Evolutionary conservation across 2,888 invertebrate species (phyloP), one percentile per base, ranked within the genome.

Genomic region (Ornithoptera priamus): DNA sequence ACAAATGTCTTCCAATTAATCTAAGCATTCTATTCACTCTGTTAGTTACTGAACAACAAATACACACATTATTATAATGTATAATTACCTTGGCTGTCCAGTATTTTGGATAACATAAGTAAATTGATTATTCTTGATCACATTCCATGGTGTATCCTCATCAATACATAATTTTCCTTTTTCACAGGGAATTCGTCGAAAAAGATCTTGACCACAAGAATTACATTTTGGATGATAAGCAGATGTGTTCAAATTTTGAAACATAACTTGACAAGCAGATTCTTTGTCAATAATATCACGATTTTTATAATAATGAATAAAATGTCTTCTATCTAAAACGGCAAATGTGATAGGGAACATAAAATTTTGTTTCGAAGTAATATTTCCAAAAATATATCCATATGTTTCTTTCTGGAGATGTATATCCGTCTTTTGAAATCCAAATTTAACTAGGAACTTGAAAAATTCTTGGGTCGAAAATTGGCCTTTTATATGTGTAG

Each of bases 361-460:
- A 79, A 96, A 95, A 69, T 94, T 93, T 62, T 93, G 90, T 74
- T 92, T 93, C 0, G 97, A 94, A 39, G 98, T 97, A 62, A 99
- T 95, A 86, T 99, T 99, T 18, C 99, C 99, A 85, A 97, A 99
- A 78, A 99, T 97, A 87, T 97, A 99, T 63, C 99, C 99, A 88
- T 96, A 96, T 75, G 98, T 97, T 81, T 97, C 96, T 77, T 95
- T 96, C 80, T 95, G 95, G 77, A 96, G 95, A 85, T 97, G 96
- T 60, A 95, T 94, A 86, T 98, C 97, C 18, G 99, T 98, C 89
- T 98, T 98, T 90, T 99, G 99, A 85, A 99, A 97, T 70, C 99
- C 99, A 88, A 99, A 99, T 88, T 99, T 99, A 30, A 97, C 95
- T 67, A 99, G 93, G 88, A 99, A 98, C 88, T 96, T 96, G 85